A percentile compares a stretch with the other conserved stretches of the same genome.
Conservation (phyloP, 2,113 vertebrate genomes). For the Pseudolaguvia tuberculata region DNA sequence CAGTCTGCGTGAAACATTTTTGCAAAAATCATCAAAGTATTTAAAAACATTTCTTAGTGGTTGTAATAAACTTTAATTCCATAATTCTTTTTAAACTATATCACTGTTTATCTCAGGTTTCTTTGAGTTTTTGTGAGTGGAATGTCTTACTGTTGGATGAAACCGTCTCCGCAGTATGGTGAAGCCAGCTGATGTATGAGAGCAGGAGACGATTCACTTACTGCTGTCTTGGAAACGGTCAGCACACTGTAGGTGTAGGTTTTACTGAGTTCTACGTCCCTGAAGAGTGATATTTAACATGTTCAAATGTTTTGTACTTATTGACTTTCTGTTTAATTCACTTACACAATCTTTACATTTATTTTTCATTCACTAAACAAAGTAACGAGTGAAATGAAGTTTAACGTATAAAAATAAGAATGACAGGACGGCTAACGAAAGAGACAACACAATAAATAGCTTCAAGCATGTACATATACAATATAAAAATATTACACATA, state of each 20-base stretch:
- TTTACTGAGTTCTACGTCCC: conserved; percentile 72
- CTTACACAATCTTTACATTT: background rate
- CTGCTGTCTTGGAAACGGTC: conserved; percentile 71
- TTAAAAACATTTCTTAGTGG: too few species aligned
- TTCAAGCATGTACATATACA: too few species aligned
- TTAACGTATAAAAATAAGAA: background rate
- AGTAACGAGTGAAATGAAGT: background rate
- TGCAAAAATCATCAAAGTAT: too few species aligned
- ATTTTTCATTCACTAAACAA: background rate
- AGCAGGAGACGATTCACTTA: conserved; percentile 83
- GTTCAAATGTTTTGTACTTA: background rate
- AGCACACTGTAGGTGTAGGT: conserved; percentile 82
- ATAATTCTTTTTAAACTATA: background rate
- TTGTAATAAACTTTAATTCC: background rate
- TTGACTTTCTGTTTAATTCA: background rate
- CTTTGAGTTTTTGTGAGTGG: background rate
- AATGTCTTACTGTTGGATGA: conserved; percentile 73
- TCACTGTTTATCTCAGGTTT: background rate
- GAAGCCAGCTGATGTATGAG: conserved; percentile 81
- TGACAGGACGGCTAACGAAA: too few species aligned
- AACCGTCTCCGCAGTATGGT: conserved; percentile 90
- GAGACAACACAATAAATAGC: too few species aligned
- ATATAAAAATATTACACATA: too few species aligned
- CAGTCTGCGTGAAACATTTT: too few species aligned
- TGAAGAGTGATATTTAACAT: conserved; percentile 53